phyloP scores from a whole-genome alignment of 2,888 invertebrate species.

The Drosophila cognata region DNA sequence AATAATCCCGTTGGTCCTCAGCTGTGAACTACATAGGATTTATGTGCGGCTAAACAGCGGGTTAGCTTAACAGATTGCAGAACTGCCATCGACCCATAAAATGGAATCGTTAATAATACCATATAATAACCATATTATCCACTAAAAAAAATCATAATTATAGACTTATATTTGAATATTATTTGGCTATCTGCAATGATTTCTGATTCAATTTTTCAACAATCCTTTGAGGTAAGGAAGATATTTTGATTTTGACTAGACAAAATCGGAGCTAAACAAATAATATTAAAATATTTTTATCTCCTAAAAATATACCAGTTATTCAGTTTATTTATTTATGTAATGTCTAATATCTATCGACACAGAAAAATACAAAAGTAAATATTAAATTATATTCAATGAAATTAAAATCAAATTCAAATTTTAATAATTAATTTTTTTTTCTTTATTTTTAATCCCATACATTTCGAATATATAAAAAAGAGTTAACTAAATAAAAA shows the following conservation, averaged over 20 bases:
- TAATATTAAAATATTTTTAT: neutral
- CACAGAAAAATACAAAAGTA: neutral
- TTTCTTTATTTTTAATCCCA: neutral
- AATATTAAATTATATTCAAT: neutral
- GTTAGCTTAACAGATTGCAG: neutral
- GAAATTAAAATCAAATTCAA: fast-evolving
- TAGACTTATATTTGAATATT: neutral
- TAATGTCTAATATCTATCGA: neutral
- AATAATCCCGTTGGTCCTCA: conserved; percentile 35
- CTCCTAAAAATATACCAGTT: fast-evolving
- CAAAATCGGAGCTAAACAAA: neutral
- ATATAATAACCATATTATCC: too few relatives aligned
- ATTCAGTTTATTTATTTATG: neutral
- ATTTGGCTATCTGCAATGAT: too few relatives aligned
- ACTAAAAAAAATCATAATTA: too few relatives aligned
- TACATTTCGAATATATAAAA: neutral
- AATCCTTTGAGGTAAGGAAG: neutral
- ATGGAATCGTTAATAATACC: neutral
- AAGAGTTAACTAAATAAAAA: neutral
- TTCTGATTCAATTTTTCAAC: neutral
- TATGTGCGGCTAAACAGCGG: neutral
- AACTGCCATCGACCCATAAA: neutral
- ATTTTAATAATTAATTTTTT: neutral
- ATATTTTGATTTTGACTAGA: neutral
- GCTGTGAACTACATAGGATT: neutral